These are phyloP conservation scores for Hypena proboscidalis DNA, from an alignment of 2,888 invertebrate species.

Conservation along the genomic window DNA sequence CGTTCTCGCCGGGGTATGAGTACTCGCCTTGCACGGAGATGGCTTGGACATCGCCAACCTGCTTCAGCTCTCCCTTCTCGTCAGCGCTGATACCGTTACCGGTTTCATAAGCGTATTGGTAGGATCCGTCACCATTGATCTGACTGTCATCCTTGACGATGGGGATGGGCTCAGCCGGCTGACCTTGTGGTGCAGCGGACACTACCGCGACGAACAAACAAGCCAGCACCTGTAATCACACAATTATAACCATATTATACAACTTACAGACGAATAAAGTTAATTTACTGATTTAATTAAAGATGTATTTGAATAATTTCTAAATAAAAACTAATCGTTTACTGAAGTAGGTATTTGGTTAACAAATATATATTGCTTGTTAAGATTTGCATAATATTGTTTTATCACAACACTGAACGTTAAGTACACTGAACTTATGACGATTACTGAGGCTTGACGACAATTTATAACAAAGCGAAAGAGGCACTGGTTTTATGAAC, in stretches of 20 bases:
- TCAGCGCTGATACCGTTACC: conserved; percentile 87
- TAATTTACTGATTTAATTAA: conserved; percentile 8
- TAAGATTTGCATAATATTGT: conserved; percentile 8
- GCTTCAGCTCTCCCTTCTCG: conserved; percentile 86
- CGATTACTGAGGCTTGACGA: conserved; percentile 19
- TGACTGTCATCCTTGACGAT: conserved; percentile 86
- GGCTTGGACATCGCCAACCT: conserved; percentile 82
- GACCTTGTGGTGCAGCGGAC: conserved; percentile 69
- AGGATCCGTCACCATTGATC: conserved; percentile 86
- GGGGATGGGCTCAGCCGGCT: conserved; percentile 69
- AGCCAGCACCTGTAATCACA: conserved; percentile 66
- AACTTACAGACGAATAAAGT: not conserved
- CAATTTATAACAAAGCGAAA: not conserved
- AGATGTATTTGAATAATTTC: conserved; percentile 33
- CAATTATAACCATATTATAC: conserved; percentile 9
- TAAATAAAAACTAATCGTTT: conserved; percentile 22
- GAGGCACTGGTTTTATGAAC: conserved; percentile 32
- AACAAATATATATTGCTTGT: conserved; percentile 4
- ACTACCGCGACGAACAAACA: conserved; percentile 66
- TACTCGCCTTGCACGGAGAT: conserved; percentile 87
- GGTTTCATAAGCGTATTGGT: conserved; percentile 87
- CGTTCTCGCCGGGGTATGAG: conserved; percentile 88
- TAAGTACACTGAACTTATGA: conserved; percentile 42
- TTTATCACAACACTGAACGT: conserved; percentile 14
- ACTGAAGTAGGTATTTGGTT: conserved; percentile 10